A percentile compares a stretch with the other conserved stretches of the same genome.
Evolutionary conservation across 2,797 vertebrate genomes (phyloP).

Genomic region (Sebastes melanostomus): DNA sequence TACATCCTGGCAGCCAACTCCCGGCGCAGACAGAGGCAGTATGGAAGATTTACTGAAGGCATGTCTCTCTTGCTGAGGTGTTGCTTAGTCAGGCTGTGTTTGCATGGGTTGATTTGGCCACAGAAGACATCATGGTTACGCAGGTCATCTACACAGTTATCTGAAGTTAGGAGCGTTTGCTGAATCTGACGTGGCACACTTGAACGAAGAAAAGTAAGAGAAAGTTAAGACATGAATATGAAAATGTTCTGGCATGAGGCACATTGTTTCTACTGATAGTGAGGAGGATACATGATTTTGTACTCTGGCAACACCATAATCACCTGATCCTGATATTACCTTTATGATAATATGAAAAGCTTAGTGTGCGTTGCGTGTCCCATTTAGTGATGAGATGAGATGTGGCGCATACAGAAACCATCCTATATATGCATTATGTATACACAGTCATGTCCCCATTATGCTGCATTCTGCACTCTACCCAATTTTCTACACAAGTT

Average conservation of each 20-base stretch:
- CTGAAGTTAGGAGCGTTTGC: too few species aligned
- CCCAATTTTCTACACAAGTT: slow-evolving; percentile 6
- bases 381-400: neutral
- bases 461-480: neutral
- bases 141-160: too few species aligned
- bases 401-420: neutral
- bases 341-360: neutral
- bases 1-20: slow-evolving; percentile 45
- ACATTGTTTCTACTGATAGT: neutral
- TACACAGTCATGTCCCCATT: slow-evolving; percentile 6
- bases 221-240: too few species aligned
- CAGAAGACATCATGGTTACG: neutral
- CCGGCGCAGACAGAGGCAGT: slow-evolving; percentile 1
- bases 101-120: neutral
- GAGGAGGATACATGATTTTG: neutral
- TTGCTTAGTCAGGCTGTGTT: neutral
- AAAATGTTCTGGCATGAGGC: neutral
- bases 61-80: neutral
- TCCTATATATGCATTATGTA: slow-evolving; percentile 15
- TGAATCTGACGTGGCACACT: too few species aligned
- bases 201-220: neutral
- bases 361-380: neutral
- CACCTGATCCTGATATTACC: neutral
- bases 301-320: neutral
- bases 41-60: neutral